Percentiles rank a stretch among this genome's conserved stretches.
phyloP scores from a whole-genome alignment of 2,888 invertebrate genomes.

The Chrysopilus asiliformis region DNA sequence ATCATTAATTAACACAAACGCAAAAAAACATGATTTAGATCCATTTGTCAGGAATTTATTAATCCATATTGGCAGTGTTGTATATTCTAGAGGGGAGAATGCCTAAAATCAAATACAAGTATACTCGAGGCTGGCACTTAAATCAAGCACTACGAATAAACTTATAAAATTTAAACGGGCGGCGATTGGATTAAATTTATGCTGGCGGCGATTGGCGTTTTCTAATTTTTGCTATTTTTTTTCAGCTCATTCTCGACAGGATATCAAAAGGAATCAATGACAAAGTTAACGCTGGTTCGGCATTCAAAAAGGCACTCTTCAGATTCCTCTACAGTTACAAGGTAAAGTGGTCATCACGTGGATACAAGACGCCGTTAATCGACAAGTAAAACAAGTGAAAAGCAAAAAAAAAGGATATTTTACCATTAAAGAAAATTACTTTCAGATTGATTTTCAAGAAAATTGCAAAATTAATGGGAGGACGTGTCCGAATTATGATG shows the following conservation, averaged over 20 bases:
- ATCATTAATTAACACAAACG: too few relatives aligned
- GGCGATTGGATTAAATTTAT: too few relatives aligned
- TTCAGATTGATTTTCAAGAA: constrained; percentile 33
- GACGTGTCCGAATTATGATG: constrained; percentile 74
- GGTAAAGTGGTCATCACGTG: constrained; percentile 65
- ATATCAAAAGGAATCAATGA: constrained; percentile 96
- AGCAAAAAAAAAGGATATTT: too few relatives aligned
- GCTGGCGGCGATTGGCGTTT: too few relatives aligned
- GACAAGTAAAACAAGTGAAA: constrained; percentile 39
- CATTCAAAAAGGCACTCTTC: constrained; percentile 71
- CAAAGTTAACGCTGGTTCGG: constrained; percentile 72
- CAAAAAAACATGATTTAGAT: too few relatives aligned
- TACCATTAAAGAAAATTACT: background rate
- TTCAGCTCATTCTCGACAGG: constrained; percentile 86
- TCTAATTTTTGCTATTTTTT: too few relatives aligned
- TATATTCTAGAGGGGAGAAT: background rate
- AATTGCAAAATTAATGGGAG: constrained; percentile 62
- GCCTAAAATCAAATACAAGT: background rate
- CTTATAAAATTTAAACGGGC: too few relatives aligned
- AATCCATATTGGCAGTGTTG: too few relatives aligned
- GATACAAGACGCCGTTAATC: constrained; percentile 68
- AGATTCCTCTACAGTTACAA: constrained; percentile 93
- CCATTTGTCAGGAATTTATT: too few relatives aligned
- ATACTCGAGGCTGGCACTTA: too few relatives aligned
- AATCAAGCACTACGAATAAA: too few relatives aligned